These are phyloP conservation scores for Lepilemur ruficaudatus DNA, from an alignment of 2,797 vertebrate genomes.

Conservation along the genomic window DNA sequence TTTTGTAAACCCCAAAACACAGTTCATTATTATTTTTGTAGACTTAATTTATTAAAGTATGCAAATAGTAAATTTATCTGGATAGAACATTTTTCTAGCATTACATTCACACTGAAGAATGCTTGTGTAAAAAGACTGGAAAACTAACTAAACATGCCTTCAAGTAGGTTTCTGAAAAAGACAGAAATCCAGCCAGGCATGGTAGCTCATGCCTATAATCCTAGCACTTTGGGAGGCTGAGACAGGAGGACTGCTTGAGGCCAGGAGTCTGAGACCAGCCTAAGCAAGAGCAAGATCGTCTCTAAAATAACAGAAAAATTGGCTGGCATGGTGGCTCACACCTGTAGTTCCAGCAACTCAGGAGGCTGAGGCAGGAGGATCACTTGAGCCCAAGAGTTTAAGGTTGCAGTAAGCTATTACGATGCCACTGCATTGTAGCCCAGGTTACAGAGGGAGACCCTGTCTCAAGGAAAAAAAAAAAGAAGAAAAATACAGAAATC, in stretches of 20 bases:
- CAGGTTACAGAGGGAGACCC: no score
- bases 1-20: constrained; percentile 23
- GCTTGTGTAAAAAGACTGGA: constrained; percentile 10
- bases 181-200: background rate
- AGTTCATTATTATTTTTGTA: background rate
- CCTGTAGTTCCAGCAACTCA: background rate
- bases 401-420: background rate
- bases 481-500: background rate
- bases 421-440: background rate
- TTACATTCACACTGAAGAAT: constrained; percentile 29
- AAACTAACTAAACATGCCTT: constrained; percentile 25
- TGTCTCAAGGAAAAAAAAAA: background rate
- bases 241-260: background rate
- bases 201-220: background rate
- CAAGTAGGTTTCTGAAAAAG: constrained; percentile 20
- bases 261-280: background rate
- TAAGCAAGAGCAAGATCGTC: background rate
- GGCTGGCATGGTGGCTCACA: no score
- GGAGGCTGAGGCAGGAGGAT: background rate
- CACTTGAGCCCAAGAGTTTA: background rate
- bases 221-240: background rate
- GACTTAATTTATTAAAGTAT: background rate
- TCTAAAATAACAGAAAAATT: background rate
- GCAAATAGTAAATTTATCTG: background rate
- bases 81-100: constrained; percentile 1